These are phyloP conservation scores for Lophotis ruficrista DNA, from an alignment of 2,113 vertebrate genomes.

Conservation along the genomic window DNA sequence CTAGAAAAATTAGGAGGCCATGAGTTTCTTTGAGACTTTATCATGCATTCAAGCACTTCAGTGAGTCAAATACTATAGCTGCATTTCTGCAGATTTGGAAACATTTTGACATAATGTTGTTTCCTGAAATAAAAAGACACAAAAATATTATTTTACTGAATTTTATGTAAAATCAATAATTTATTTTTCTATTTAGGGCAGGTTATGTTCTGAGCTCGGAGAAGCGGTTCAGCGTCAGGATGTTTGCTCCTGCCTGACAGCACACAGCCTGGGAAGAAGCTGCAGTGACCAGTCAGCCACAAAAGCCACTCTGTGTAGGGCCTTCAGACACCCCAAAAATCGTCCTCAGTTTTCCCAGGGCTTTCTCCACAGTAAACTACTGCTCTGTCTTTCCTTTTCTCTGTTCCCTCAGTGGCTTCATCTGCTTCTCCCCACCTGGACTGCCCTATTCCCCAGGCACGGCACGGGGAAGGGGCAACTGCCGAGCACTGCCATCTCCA, in stretches of 20 bases:
- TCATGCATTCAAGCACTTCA: background rate
- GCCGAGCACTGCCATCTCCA: background rate
- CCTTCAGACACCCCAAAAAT: background rate
- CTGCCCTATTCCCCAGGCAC: background rate
- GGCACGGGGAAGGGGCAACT: background rate
- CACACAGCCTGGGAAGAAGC: background rate
- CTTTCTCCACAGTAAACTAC: background rate
- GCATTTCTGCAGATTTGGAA: background rate
- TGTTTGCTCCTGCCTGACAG: background rate
- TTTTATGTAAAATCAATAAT: background rate
- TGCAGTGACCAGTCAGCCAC: background rate
- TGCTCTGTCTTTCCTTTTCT: background rate
- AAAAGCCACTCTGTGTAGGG: fast-evolving
- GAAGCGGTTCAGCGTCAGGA: background rate
- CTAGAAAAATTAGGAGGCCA: background rate
- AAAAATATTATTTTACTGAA: background rate
- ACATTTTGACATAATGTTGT: background rate
- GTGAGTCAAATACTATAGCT: background rate
- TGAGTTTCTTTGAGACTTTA: background rate
- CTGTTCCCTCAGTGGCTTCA: background rate
- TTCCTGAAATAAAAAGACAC: background rate
- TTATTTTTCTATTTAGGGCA: background rate
- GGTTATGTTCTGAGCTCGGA: background rate
- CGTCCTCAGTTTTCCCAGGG: background rate
- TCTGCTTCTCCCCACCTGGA: background rate